Percentiles rank a stretch among this genome's conserved stretches.
Evolutionary conservation across 2,113 vertebrate species (phyloP).

Genomic region (Eudyptes chrysolophus): DNA sequence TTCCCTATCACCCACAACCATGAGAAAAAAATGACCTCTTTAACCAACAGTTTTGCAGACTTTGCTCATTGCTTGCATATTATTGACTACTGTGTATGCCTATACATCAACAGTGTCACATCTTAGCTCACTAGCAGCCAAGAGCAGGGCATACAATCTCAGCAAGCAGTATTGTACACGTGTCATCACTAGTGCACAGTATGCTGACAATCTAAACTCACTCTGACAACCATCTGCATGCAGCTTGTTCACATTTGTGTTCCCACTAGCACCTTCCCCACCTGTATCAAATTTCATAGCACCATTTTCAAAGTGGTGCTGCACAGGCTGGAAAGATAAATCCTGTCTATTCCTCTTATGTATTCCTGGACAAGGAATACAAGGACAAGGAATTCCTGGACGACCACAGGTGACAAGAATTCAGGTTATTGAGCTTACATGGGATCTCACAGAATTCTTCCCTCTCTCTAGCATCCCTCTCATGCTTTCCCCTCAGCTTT

Average conservation of each 20-base stretch:
- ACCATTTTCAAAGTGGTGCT: neutral
- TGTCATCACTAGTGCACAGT: neutral
- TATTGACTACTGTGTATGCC: neutral
- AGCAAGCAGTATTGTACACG: neutral
- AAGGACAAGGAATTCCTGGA: neutral
- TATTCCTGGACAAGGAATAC: neutral
- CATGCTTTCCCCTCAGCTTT: neutral
- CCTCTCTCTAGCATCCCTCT: neutral
- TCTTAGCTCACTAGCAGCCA: neutral
- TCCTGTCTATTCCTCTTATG: neutral
- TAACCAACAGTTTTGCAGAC: neutral
- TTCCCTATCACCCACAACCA: neutral
- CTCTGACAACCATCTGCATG: neutral
- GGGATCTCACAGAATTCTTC: neutral
- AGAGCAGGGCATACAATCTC: neutral
- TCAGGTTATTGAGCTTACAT: neutral
- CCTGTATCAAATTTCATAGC: neutral
- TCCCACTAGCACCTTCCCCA: neutral
- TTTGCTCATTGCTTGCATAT: neutral
- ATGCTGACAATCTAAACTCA: neutral
- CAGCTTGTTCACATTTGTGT: neutral
- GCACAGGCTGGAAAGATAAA: neutral
- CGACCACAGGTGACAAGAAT: neutral
- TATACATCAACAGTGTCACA: neutral
- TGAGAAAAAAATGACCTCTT: neutral